Base-by-base conservation (phyloP, 2,113 vertebrate genomes). In the Chitala chitala region DNA sequence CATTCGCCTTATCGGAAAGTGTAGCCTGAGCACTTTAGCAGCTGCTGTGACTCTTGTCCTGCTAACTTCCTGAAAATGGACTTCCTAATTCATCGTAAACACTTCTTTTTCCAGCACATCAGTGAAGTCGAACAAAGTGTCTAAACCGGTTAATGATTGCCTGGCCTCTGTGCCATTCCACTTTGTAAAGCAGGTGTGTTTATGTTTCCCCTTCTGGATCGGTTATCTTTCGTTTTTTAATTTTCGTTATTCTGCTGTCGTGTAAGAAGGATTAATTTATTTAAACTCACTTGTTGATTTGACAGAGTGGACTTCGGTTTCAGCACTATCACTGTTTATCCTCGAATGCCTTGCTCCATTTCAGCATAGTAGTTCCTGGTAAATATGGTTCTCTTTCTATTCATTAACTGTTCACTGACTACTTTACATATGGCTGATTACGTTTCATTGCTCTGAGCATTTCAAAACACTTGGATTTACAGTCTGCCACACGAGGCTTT, bases 11-110 rank as follows among this genome's bases (percentile, higher is more conserved):
- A 90, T 89, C 87, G 84, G 84, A 86, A 50, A 48, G 17, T 36
- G 64, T 85, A 82, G 76, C 81, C 44, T 88, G 89, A 91, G 87
- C 86, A 84, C 87, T 89, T 89, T 87, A 90, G 84, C 91, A 91
- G 89, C 89, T 91, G 91, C 84, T 80, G 81, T 84, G 86, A 87
- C 87, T 89, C 90, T 89, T 82, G 89, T 91, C 87, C 90, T 89
- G 85, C 87, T 86, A 83, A 82, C 87, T 90, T 92, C 90, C 88
- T 88, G 86, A 82, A 87, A 86, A 86, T 86, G 83, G 78, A 84
- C 78, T 87, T 89, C 87, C 85, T 86, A 80, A 78, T 82, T 85
- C 83, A 80, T 78, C 54, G 89, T 90, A 88, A 91, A 91, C 89
- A 89, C 77, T 82, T 79, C 82, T 83, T 80, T 81, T 70, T 84